These are phyloP conservation scores for Cromileptes altivelis DNA, from an alignment of 2,113 vertebrate species.

Conservation along the genomic window DNA sequence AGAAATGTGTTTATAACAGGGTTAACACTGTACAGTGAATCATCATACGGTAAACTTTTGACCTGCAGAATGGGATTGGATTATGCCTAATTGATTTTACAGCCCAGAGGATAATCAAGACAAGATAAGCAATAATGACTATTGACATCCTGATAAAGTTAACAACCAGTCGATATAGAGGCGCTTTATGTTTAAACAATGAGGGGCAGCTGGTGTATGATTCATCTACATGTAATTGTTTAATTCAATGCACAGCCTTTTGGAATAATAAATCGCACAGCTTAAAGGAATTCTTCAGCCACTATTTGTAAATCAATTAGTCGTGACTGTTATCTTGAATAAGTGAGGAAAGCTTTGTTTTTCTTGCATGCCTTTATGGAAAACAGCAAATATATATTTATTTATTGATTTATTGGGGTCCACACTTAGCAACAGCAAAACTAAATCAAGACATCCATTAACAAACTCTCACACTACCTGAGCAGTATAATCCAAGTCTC, in stretches of 20 bases:
- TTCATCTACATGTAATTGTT: slow-evolving; percentile 30
- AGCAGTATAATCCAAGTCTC: too few species aligned
- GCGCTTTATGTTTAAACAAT: slow-evolving; percentile 67
- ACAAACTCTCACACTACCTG: too few species aligned
- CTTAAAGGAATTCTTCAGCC: neutral
- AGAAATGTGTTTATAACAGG: neutral
- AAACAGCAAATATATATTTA: too few species aligned
- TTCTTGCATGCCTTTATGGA: too few species aligned
- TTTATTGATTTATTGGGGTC: too few species aligned
- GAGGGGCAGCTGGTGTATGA: slow-evolving; percentile 17
- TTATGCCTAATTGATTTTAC: slow-evolving; percentile 80
- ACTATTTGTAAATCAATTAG: too few species aligned
- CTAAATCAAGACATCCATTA: too few species aligned
- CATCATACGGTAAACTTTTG: slow-evolving; percentile 56
- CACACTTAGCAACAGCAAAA: too few species aligned
- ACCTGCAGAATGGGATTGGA: slow-evolving; percentile 70
- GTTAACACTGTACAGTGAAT: slow-evolving; percentile 42
- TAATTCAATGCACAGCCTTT: neutral
- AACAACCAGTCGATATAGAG: slow-evolving; percentile 66
- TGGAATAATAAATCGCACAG: slow-evolving; percentile 5
- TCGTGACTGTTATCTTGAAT: too few species aligned
- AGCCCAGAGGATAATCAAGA: slow-evolving; percentile 81
- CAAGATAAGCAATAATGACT: slow-evolving; percentile 79
- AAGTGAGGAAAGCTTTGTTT: too few species aligned
- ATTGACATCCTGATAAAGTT: slow-evolving; percentile 82